Evolutionary conservation across 2,888 invertebrate genomes (phyloP).

Genomic region (Drosophila mimica): DNA sequence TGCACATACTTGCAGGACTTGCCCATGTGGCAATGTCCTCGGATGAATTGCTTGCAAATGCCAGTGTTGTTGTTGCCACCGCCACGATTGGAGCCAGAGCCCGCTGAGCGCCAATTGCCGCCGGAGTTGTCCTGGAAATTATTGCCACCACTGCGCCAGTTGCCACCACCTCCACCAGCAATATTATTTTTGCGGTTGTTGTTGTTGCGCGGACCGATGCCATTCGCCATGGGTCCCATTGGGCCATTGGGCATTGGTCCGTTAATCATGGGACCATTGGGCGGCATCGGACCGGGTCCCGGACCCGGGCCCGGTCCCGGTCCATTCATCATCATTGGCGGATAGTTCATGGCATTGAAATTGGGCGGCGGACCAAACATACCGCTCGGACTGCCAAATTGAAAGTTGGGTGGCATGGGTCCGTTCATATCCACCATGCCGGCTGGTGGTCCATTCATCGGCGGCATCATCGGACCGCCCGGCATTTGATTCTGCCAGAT

Average conservation of each 20-base stretch:
- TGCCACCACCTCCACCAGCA: constrained; percentile 65
- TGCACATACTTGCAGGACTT: constrained; percentile 94
- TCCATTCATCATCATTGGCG: constrained; percentile 74
- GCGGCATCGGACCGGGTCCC: constrained; percentile 44
- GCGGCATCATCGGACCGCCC: constrained; percentile 54
- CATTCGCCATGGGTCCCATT: constrained; percentile 43
- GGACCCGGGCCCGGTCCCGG: constrained; percentile 37
- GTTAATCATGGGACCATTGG: constrained; percentile 20
- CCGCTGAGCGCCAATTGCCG: constrained; percentile 87
- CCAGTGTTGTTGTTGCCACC: constrained; percentile 80
- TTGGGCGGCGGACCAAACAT: constrained; percentile 59
- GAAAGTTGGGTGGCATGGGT: constrained; percentile 63
- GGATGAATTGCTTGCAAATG: constrained; percentile 92
- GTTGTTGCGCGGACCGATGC: constrained; percentile 73
- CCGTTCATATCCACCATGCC: constrained; percentile 65
- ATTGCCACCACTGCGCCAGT: constrained; percentile 83
- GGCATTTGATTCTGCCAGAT: constrained; percentile 68
- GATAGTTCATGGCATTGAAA: constrained; percentile 70
- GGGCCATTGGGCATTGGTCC: constrained; percentile 59
- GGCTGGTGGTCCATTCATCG: constrained; percentile 10
- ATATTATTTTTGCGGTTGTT: constrained; percentile 70
- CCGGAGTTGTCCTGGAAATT: constrained; percentile 79
- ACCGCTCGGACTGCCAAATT: constrained; percentile 59
- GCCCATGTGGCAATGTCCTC: constrained; percentile 93
- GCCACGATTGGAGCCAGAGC: constrained; percentile 84